Base-by-base conservation (phyloP, 1,140 invertebrate species). In the Pseudoatta argentina region DNA sequence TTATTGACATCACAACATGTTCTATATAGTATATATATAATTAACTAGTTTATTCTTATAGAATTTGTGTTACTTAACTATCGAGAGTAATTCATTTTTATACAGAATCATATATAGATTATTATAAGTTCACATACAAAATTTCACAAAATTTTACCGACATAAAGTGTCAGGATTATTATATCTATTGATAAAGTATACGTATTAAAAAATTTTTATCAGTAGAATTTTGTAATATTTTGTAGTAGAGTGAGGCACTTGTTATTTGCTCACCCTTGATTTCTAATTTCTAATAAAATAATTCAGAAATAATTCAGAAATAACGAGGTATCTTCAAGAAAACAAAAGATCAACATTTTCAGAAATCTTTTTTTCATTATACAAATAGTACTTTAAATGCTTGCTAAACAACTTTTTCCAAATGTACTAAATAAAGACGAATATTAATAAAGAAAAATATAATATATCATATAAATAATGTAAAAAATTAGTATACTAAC, bases 201-300 rank as follows among this genome's bases (percentile, higher is more conserved):
- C 14, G 14, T 18, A 66, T 57, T n/a, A 72, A 57, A 57, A n/a
- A 18, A 27, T 67, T 81, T 34, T 39, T 5, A 21, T 21, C 24
- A 8, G 14, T 48, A 83, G 44, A 83, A 53, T 34, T 59, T 63
- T 82, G 39, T 48, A 63, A 83, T 8, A 48, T 61, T 59, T 30
- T 75, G 27, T 61, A 61, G 10, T 59, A 57, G 69, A 82, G 53
- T 59, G 67, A 82, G 69, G 55, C 79, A 61, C 69, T 75, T 75
- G 6, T 14, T 59, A 34, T 61, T 73, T 63, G 39, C 24, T 61
- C 79, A 63, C 39, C 18, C 55, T 51, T 83, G 39, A 75, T 24
- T 24, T 71, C 6, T 44, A 14, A 75, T 5, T 55, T 18, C 12
- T 81, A 79, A 51, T 5, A 10, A 81, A 81, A 81, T 21, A 81